Conservation (phyloP, 2,113 vertebrate species). For the Phoxinus phoxinus region DNA sequence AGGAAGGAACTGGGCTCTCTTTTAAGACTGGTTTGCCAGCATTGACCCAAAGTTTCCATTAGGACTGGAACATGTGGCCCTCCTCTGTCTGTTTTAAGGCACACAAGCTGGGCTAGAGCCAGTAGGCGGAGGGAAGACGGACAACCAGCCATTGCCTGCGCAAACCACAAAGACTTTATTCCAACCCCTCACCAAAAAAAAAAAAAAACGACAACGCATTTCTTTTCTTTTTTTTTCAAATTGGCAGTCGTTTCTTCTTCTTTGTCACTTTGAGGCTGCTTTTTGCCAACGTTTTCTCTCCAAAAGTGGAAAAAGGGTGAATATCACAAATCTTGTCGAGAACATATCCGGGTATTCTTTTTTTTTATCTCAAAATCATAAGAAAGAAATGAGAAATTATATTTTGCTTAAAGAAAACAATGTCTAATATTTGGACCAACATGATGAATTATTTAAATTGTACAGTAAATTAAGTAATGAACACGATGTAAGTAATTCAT, state of each 20-base stretch:
- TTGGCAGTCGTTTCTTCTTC: slow-evolving; percentile 64
- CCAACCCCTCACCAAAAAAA: slow-evolving; percentile 52
- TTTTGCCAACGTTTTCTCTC: slow-evolving; percentile 53
- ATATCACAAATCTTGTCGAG: not conserved
- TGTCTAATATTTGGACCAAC: not conserved
- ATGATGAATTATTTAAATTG: not conserved
- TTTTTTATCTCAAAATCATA: slow-evolving; percentile 9
- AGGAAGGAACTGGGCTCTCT: not conserved
- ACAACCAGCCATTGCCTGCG: slow-evolving; percentile 55
- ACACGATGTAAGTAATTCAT: not conserved
- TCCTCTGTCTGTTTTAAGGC: slow-evolving; percentile 58
- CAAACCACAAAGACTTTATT: slow-evolving; percentile 34
- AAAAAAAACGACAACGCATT: slow-evolving; percentile 48
- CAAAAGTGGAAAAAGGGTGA: slow-evolving; percentile 18
- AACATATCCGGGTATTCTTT: not conserved
- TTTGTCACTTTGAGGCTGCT: slow-evolving; percentile 59
- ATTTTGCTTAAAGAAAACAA: not conserved
- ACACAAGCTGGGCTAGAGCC: slow-evolving; percentile 60
- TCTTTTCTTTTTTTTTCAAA: slow-evolving; percentile 56
- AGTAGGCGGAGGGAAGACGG: slow-evolving; percentile 47
- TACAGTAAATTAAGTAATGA: not conserved
- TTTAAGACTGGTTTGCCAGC: slow-evolving; percentile 57
- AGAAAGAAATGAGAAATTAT: not conserved
- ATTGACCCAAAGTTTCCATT: not conserved
- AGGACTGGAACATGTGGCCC: not conserved